Base-by-base conservation (phyloP, 2,888 invertebrate species). In the Meloe dianella region DNA sequence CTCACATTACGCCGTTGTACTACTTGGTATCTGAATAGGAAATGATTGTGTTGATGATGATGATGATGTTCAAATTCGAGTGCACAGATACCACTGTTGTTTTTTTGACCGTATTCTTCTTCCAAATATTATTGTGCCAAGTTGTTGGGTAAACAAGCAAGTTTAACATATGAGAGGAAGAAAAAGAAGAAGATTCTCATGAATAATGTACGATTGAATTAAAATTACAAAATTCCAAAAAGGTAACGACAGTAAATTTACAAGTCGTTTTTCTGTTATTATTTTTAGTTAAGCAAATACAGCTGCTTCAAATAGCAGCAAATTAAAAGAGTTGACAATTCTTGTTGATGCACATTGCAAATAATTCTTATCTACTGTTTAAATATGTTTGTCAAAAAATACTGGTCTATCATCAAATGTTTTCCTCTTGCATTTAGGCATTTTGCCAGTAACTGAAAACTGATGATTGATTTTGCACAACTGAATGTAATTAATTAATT, bases 1-100 rank as follows among this genome's bases (percentile, higher is more conserved):
- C 59, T 68, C 58, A 68, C 60, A 62, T 59, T 61, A 30, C 51
- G 57, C 62, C 62, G 38, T 68, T 60, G 61, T 56, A 60, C 60
- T 59, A 61, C 67, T 62, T 60, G 62, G 67, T 62, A 62, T 68
- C 60, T 68, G 60, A 61, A 62, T 61, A 57, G 54, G 64, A 47
- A 57, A 57, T 58, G 47, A 65, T 65, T 51, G 17, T 32, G 61
- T 20, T 30, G 57, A 41, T 41, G 41, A 41, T 41, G 17, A 61
- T n/a, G 27, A 59, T 62, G 35, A 59, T 59, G 32, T 57, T 47
- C 47, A 10, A 20, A 47, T 20, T 47, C 20, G 20, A 47, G 47
- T 58, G 7, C 20, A 35, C 29, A 27, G 7, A 27, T 30, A 30
- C n/a, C 22, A 29, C 58, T 32, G 20, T 17, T 41, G 4, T 41